Percentiles rank a stretch among this genome's conserved stretches.
Evolutionary conservation across 2,888 invertebrate species (phyloP).

Genomic region (Crepidodera aurea): DNA sequence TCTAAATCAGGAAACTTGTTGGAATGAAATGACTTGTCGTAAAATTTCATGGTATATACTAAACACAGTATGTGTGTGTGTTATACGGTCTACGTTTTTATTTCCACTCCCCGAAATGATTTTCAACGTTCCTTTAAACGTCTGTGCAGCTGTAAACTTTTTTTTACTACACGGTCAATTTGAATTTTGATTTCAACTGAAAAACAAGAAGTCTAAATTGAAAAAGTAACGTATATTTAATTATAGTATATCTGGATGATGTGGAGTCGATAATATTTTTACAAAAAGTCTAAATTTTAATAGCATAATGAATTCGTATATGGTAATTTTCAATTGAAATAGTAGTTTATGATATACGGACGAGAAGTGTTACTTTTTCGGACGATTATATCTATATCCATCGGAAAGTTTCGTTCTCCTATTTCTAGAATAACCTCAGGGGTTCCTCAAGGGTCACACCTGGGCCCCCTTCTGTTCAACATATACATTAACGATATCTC

Average conservation of each 20-base stretch:
- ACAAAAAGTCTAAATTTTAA: too few species aligned
- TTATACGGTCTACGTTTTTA: constrained; percentile 51
- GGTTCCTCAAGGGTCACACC: too few species aligned
- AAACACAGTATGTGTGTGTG: constrained; percentile 51
- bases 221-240: constrained; percentile 3
- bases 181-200: constrained; percentile 34
- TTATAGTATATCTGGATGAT: not conserved
- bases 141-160: constrained; percentile 48
- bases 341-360: too few species aligned
- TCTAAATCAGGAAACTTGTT: constrained; percentile 57
- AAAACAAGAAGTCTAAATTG: constrained; percentile 2
- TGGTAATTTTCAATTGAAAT: too few species aligned
- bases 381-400: too few species aligned
- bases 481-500: too few species aligned
- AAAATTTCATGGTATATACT: constrained; percentile 59
- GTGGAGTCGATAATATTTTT: too few species aligned
- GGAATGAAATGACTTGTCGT: constrained; percentile 57
- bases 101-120: constrained; percentile 49
- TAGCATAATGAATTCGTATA: too few species aligned
- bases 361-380: too few species aligned
- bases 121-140: constrained; percentile 53
- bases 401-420: too few species aligned
- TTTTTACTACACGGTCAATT: constrained; percentile 41
- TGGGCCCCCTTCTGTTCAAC: too few species aligned
- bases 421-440: too few species aligned